Evolutionary conservation across 2,797 vertebrate genomes (phyloP).

Genomic region (Xiphorhynchus erythropygius): DNA sequence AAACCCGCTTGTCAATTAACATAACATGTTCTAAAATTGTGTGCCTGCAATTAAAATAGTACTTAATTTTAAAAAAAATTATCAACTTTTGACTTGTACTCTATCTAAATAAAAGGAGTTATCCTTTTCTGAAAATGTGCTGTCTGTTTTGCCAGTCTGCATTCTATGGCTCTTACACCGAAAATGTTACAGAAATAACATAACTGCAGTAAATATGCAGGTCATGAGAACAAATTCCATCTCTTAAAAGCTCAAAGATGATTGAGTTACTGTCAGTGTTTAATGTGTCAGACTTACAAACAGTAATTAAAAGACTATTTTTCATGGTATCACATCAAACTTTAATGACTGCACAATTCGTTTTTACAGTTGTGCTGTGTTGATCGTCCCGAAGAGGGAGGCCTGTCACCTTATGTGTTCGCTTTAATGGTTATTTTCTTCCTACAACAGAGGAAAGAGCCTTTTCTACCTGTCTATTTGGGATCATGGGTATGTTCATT

Average conservation of each 20-base stretch:
- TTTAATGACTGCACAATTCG: neutral
- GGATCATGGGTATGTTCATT: constrained; percentile 84
- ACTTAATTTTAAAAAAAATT: neutral
- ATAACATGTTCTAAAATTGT: neutral
- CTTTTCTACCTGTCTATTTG: constrained; percentile 88
- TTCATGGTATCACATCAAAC: neutral
- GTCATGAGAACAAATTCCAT: neutral
- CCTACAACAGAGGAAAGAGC: constrained; percentile 89
- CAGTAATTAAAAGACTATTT: neutral
- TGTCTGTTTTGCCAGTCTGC: neutral
- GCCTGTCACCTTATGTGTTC: constrained; percentile 88
- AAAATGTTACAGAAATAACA: neutral
- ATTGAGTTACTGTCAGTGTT: neutral
- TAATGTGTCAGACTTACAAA: neutral
- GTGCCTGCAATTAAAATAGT: neutral
- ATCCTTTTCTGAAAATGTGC: neutral
- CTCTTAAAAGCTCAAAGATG: neutral
- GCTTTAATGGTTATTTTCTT: constrained; percentile 93
- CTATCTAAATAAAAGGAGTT: neutral
- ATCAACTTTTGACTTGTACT: neutral
- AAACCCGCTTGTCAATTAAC: neutral
- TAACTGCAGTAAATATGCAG: neutral
- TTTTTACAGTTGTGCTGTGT: constrained; percentile 85
- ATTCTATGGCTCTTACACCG: neutral
- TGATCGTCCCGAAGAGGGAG: constrained; percentile 90